Conservation (phyloP, 2,888 invertebrate species). For the Rhogogaster chlorosoma region DNA sequence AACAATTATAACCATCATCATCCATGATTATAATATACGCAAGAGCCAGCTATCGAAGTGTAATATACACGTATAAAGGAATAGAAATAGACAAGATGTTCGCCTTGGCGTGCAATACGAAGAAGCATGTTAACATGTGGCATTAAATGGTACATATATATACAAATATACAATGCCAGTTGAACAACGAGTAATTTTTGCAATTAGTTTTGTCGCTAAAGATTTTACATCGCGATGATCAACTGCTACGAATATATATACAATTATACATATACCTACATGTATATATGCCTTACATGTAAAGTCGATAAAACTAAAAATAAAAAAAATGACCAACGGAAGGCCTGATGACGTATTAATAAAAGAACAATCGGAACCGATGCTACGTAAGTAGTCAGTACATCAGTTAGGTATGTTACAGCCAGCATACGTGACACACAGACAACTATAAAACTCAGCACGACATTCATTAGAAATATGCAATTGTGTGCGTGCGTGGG, state of each 20-base stretch:
- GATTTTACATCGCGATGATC: background rate
- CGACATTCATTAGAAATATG: background rate
- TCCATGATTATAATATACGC: background rate
- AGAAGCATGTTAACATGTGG: background rate
- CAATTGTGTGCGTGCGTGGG: conserved; percentile 19
- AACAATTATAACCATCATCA: background rate
- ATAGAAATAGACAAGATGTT: background rate
- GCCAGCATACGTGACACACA: background rate
- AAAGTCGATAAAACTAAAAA: background rate
- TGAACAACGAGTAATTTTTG: background rate
- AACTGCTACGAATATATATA: background rate
- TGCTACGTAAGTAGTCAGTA: background rate
- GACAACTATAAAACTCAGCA: background rate
- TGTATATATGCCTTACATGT: background rate
- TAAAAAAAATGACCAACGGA: background rate
- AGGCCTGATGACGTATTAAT: conserved; percentile 21
- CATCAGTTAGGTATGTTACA: background rate
- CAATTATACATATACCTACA: too few species aligned
- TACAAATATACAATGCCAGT: background rate
- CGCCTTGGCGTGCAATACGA: background rate
- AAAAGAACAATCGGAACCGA: conserved; percentile 12
- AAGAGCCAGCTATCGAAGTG: background rate
- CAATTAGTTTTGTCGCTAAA: conserved; percentile 13
- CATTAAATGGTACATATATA: background rate
- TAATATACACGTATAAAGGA: background rate